Conservation (phyloP, 2,797 vertebrate genomes). For the Gymnopithys bicolor region DNA sequence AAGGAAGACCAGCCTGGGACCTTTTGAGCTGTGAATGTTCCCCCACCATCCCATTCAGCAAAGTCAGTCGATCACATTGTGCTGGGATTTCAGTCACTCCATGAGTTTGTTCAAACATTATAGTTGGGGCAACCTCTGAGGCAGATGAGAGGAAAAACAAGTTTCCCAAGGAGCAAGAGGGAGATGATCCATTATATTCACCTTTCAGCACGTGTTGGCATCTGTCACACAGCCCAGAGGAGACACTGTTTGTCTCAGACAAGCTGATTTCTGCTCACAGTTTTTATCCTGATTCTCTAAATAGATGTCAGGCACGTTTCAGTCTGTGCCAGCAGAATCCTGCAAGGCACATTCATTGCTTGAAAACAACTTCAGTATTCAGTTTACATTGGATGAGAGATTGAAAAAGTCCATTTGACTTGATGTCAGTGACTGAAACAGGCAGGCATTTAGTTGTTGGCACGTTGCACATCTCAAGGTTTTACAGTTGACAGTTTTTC, state of each 20-base stretch:
- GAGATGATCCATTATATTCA: neutral
- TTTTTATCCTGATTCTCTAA: neutral
- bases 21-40: neutral
- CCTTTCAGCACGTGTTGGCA: neutral
- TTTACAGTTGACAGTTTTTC: neutral
- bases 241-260: neutral
- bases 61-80: neutral
- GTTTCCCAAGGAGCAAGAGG: neutral
- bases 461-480: neutral
- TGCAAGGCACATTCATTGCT: neutral
- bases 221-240: neutral
- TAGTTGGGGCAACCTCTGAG: neutral
- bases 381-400: neutral
- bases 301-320: neutral
- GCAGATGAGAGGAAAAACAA: neutral
- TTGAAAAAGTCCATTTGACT: neutral
- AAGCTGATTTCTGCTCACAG: neutral
- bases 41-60: neutral
- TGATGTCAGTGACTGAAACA: neutral
- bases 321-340: neutral
- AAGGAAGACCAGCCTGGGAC: neutral
- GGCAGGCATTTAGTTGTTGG: conserved; percentile 12
- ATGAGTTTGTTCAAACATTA: neutral
- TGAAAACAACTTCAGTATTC: neutral
- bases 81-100: neutral